Conservation (phyloP, 2,113 vertebrate genomes). For the Pedetes capensis region DNA sequence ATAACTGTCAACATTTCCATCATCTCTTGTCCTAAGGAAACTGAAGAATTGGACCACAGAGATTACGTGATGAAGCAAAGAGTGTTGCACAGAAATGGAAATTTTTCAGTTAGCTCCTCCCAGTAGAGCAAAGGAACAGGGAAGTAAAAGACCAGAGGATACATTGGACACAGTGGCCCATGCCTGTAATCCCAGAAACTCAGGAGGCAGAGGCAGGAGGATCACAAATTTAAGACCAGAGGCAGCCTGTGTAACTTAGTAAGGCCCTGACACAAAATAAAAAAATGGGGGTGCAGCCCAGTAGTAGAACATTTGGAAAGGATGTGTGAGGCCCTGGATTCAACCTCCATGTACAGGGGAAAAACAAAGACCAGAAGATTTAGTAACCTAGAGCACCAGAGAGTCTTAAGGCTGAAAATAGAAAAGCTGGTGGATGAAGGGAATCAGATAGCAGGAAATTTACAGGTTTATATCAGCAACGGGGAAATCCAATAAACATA, state of each 20-base stretch:
- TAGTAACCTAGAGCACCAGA: slow-evolving; percentile 42
- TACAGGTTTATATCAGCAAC: not conserved
- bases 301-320: too few species aligned
- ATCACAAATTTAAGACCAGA: too few species aligned
- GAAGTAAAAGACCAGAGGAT: slow-evolving; percentile 66
- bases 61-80: slow-evolving; percentile 15
- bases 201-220: too few species aligned
- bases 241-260: too few species aligned
- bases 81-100: not conserved
- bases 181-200: too few species aligned
- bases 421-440: slow-evolving; percentile 44
- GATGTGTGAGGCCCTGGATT: too few species aligned
- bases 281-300: too few species aligned
- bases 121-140: slow-evolving; percentile 48
- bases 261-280: too few species aligned
- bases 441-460: slow-evolving; percentile 50
- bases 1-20: slow-evolving; percentile 38
- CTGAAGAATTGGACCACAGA: not conserved
- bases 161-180: too few species aligned
- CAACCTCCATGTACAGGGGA: too few species aligned
- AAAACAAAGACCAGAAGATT: slow-evolving; percentile 63
- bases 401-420: slow-evolving; percentile 56
- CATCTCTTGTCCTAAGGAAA: slow-evolving; percentile 27
- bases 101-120: slow-evolving; percentile 35
- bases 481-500: not conserved